These are phyloP conservation scores for Pachyuromys duprasi DNA, from an alignment of 2,797 vertebrate genomes.

Conservation along the genomic window DNA sequence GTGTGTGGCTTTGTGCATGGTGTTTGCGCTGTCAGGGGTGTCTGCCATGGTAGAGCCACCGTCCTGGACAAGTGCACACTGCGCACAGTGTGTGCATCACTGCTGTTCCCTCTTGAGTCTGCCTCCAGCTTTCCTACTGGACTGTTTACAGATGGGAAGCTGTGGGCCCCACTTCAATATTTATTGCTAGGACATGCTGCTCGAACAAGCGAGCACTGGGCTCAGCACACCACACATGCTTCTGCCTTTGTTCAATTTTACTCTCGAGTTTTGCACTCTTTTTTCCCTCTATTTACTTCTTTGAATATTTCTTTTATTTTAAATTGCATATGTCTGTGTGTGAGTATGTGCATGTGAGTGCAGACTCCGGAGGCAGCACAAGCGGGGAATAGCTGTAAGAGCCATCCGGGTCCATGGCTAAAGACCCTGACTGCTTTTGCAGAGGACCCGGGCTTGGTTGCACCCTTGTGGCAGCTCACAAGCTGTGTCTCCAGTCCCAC, in stretches of 20 bases:
- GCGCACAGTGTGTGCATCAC: neutral
- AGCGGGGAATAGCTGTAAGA: neutral
- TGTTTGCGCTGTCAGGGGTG: too few relatives aligned
- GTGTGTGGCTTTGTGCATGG: neutral
- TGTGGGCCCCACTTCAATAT: rapidly evolving
- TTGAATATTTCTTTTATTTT: neutral
- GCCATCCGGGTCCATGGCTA: too few relatives aligned
- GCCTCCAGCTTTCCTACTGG: neutral
- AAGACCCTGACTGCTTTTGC: neutral
- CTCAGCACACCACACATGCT: neutral
- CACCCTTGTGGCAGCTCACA: neutral
- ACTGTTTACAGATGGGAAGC: neutral
- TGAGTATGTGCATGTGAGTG: neutral
- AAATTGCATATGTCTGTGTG: neutral
- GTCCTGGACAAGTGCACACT: neutral
- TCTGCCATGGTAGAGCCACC: neutral
- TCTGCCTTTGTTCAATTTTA: neutral
- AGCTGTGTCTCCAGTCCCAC: neutral
- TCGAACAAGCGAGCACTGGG: neutral
- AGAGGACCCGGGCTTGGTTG: neutral
- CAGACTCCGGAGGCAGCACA: neutral
- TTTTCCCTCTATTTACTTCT: neutral
- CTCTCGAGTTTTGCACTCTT: neutral
- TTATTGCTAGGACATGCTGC: too few relatives aligned
- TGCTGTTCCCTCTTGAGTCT: neutral